Evolutionary conservation across 2,113 vertebrate species (phyloP).

Genomic region (Pogona vitticeps): DNA sequence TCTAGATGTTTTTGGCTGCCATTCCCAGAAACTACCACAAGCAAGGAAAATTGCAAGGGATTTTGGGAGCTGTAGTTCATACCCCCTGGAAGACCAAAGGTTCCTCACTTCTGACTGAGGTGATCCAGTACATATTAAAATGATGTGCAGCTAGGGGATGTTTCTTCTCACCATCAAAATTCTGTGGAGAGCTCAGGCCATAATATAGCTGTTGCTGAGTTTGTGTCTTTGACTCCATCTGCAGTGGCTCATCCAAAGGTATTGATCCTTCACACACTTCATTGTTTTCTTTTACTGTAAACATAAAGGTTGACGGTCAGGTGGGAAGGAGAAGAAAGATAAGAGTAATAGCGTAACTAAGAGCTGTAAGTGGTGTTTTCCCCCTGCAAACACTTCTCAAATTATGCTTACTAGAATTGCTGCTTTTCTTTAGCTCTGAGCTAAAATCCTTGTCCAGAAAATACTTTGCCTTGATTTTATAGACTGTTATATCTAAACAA

Average conservation of each 20-base stretch:
- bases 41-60: not conserved
- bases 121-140: not conserved
- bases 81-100: not conserved
- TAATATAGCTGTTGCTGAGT: conserved; percentile 27
- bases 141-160: not conserved
- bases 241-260: not conserved
- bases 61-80: not conserved
- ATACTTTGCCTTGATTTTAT: too few species aligned
- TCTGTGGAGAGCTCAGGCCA: conserved; percentile 12
- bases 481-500: too few species aligned
- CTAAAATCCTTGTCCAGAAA: too few species aligned
- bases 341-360: not conserved
- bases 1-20: not conserved
- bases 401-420: too few species aligned
- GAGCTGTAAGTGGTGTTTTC: too few species aligned
- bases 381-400: too few species aligned
- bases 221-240: conserved; percentile 17
- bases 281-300: conserved; percentile 24
- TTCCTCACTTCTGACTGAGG: not conserved
- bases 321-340: not conserved
- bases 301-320: not conserved
- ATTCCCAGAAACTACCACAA: not conserved
- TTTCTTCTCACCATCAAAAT: conserved; percentile 25
- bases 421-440: too few species aligned
- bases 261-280: not conserved